These are phyloP conservation scores for Leptocoma aspasia DNA, from an alignment of 2,113 vertebrate species.

Conservation along the genomic window DNA sequence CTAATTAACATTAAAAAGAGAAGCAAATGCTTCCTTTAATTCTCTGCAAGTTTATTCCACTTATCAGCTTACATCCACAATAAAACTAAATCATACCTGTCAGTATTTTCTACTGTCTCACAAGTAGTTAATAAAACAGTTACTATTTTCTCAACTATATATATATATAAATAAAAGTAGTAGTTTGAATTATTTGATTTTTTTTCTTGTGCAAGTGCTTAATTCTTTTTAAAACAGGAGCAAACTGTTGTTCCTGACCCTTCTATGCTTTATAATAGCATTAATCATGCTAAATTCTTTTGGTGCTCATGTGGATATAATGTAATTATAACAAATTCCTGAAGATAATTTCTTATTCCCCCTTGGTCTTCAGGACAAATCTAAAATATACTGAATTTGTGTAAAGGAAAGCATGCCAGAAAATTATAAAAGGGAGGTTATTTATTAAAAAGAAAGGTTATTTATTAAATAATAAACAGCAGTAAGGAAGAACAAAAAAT, in stretches of 20 bases:
- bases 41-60: neutral
- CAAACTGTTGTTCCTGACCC: conserved; percentile 27
- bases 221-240: neutral
- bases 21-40: neutral
- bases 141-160: neutral
- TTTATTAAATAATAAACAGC: neutral
- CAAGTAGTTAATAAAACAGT: neutral
- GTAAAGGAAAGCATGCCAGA: neutral
- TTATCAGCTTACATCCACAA: neutral
- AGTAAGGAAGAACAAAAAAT: neutral
- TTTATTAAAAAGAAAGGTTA: neutral
- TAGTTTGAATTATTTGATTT: neutral
- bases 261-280: conserved; percentile 39
- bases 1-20: neutral
- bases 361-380: neutral
- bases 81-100: neutral
- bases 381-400: neutral
- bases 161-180: neutral
- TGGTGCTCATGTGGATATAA: conserved; percentile 58
- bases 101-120: neutral
- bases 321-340: conserved; percentile 62
- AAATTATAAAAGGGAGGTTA: neutral
- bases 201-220: neutral
- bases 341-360: conserved; percentile 11
- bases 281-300: conserved; percentile 68